Evolutionary conservation across 2,888 invertebrate genomes (phyloP), one percentile per base, ranked within the genome.

Genomic region (Eumacrocentrus americanus): DNA sequence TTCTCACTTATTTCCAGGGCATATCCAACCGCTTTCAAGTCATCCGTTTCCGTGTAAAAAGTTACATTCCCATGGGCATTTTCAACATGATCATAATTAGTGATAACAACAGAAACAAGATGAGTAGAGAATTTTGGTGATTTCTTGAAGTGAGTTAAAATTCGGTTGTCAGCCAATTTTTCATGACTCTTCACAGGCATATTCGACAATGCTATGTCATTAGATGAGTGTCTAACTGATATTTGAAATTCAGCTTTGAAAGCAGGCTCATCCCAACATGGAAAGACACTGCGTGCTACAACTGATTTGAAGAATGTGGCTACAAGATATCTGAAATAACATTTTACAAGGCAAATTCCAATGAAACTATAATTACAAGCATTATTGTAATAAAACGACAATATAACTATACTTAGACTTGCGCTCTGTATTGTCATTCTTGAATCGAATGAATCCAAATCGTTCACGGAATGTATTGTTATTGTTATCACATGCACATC

Each of bases 81-180:
- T 37, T 48, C 34, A 34, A 61, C 22, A 3, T 68, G 70, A 25
- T 66, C 81, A 63, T 83, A 85, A 67, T 85, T 84, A 37, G 83
- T 83, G n/a, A 94, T 88, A 12, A 91, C 84, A 75, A 91, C 91
- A 0, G 92, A 92, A 4, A 91, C 82, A 16, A 94, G 83, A 73
- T 94, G 94, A 0, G 90, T 85, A 2, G 90, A 90, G 89, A 93
- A 92, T 11, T 84, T 78, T 0, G 84, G 79, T 0, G 88, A 87
- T 51, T 53, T 63, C 16, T 65, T 62, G 35, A 69, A 66, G 9
- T 16, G 48, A 4, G 69, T 68, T 35, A 64, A 55, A 9, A 58
- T 37, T 54, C 63, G 66, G 1, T 60, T 63, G 57, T 65, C 61
- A 3, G 23, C 23, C 9, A 60, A 37, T 29, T 60, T 51, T 22